phyloP scores from a whole-genome alignment of 2,797 vertebrate species.

The Pteronotus mesoamericanus region DNA sequence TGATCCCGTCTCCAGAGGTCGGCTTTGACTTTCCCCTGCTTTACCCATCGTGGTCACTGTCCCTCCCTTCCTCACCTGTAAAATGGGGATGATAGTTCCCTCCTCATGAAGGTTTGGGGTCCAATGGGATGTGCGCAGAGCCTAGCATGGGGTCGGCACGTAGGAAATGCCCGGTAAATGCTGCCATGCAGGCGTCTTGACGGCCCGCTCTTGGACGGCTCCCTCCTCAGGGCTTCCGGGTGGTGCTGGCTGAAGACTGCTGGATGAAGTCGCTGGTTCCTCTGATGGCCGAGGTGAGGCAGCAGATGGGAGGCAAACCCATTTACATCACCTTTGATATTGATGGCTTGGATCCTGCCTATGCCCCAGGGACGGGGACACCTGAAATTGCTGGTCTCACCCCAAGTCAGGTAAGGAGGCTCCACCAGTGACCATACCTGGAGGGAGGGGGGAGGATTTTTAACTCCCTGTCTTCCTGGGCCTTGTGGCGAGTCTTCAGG shows the following conservation, averaged over 20 bases:
- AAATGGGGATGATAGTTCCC: not conserved
- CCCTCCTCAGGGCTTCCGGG: constrained; percentile 88
- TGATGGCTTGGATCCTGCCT: constrained; percentile 91
- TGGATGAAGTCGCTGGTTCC: constrained; percentile 93
- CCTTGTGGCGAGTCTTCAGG: not conserved
- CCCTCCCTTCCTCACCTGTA: not conserved
- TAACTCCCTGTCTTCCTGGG: not conserved
- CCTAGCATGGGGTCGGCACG: not conserved
- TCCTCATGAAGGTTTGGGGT: not conserved
- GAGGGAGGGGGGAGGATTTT: not conserved
- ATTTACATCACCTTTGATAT: constrained; percentile 96
- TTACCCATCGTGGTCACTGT: accelerated
- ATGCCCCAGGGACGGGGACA: constrained; percentile 93
- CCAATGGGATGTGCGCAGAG: accelerated
- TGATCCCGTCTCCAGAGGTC: not conserved
- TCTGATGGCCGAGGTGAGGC: constrained; percentile 91
- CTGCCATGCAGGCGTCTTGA: not conserved
- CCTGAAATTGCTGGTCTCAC: constrained; percentile 95
- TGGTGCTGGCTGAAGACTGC: constrained; percentile 90
- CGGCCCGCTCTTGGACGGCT: accelerated
- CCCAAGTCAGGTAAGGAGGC: constrained; percentile 87
- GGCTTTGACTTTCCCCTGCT: not conserved
- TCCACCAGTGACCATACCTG: not conserved
- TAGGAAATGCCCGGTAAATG: not conserved
- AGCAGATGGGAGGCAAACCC: constrained; percentile 88